Evolutionary conservation across 1,140 invertebrate genomes (phyloP).

Genomic region (Drosophila ironensis): DNA sequence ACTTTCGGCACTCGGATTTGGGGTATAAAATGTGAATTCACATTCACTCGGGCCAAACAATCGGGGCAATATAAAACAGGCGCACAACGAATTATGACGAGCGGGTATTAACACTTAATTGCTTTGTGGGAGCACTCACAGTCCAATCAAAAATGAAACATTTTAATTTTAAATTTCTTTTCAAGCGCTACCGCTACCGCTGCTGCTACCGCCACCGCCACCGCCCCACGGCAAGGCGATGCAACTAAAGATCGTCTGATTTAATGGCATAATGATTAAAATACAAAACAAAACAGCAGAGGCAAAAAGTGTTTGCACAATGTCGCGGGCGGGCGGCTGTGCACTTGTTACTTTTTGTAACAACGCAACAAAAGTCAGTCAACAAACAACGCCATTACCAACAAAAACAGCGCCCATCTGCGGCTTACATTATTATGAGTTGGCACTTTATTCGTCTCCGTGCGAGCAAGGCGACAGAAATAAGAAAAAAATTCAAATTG

Average conservation of each 20-base stretch:
- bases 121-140: constrained; percentile 1
- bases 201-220: no score
- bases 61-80: constrained; percentile 2
- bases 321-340: constrained; percentile 35
- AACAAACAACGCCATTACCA: constrained; percentile 57
- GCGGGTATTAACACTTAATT: constrained; percentile 15
- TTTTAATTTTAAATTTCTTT: constrained; percentile 15
- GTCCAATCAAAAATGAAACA: constrained; percentile 21
- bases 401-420: constrained; percentile 44
- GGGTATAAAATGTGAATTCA: constrained; percentile 20
- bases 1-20: constrained; percentile 11
- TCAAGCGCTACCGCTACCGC: neutral
- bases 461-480: constrained; percentile 52
- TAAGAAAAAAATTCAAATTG: constrained; percentile 37
- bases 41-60: neutral
- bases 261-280: constrained; percentile 48
- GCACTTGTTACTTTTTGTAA: constrained; percentile 31
- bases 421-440: constrained; percentile 67
- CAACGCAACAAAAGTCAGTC: constrained; percentile 50
- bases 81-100: constrained; percentile 14
- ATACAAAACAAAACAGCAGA: constrained; percentile 23
- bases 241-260: constrained; percentile 3
- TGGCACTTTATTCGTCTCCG: constrained; percentile 61
- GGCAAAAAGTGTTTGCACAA: constrained; percentile 48
- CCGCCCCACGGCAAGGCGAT: neutral